phyloP scores from a whole-genome alignment of 37 sponge, comb jelly and placozoan genomes.

The Chondrilla cf. caribensis region DNA sequence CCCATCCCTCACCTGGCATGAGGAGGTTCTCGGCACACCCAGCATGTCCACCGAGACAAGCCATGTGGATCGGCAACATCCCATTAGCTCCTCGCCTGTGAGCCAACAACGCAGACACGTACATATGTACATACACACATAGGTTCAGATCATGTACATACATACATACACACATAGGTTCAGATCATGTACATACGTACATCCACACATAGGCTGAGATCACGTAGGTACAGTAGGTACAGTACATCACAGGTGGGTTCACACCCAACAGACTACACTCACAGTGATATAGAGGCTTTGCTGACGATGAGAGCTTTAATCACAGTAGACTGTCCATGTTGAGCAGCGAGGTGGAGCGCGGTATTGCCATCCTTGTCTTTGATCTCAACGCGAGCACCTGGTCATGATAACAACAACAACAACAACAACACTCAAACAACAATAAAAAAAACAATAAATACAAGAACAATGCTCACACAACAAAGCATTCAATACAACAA shows the following conservation, averaged over 20 bases:
- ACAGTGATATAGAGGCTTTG: conserved; percentile 52
- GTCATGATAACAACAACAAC: too few relatives aligned
- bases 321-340: conserved; percentile 80
- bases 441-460: too few relatives aligned
- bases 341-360: conserved; percentile 83
- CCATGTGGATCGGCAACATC: conserved; percentile 88
- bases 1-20: conserved; percentile 32
- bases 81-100: conserved; percentile 67
- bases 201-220: background rate
- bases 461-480: too few relatives aligned
- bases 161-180: background rate
- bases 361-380: conserved; percentile 77
- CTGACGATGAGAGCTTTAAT: conserved; percentile 62
- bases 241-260: background rate
- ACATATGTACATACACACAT: conserved; percentile 12
- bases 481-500: too few relatives aligned
- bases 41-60: conserved; percentile 83
- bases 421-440: too few relatives aligned
- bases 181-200: background rate
- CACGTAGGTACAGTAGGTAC: background rate
- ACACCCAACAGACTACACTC: background rate
- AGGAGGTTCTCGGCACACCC: conserved; percentile 79
- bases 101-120: background rate
- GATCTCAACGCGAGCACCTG: conserved; percentile 75
- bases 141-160: background rate